These are phyloP conservation scores for Syngnathus rostellatus DNA, from an alignment of 2,797 vertebrate species.

Conservation along the genomic window DNA sequence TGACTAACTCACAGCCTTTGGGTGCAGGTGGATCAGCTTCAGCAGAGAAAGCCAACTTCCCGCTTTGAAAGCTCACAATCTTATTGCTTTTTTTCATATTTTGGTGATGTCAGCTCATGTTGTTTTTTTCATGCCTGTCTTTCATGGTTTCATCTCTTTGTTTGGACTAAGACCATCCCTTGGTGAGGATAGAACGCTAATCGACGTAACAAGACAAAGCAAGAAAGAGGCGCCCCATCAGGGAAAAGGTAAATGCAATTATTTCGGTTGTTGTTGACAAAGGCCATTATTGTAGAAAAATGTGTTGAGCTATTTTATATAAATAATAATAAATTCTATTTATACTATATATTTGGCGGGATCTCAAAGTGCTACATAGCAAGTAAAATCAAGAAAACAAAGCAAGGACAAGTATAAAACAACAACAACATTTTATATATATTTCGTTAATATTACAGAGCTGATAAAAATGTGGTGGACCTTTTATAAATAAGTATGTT, in stretches of 20 bases:
- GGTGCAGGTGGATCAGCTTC: conserved; percentile 17
- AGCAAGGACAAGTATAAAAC: no score
- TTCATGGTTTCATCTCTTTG: neutral
- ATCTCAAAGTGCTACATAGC: no score
- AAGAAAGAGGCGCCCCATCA: conserved; percentile 25
- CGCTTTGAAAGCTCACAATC: no score
- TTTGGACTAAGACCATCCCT: conserved; percentile 1
- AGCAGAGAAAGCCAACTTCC: neutral
- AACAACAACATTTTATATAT: no score
- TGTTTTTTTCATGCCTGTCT: neutral
- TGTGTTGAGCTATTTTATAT: no score
- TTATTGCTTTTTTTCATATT: neutral
- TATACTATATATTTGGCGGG: no score
- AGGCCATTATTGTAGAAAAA: no score
- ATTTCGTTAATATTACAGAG: no score
- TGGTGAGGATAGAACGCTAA: conserved; percentile 7
- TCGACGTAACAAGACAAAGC: conserved; percentile 25
- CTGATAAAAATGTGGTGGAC: no score
- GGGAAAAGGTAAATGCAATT: conserved; percentile 30
- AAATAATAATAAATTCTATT: no score
- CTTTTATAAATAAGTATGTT: no score
- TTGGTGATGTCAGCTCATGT: neutral
- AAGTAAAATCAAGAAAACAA: no score
- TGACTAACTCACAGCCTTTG: conserved; percentile 10
- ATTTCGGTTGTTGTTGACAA: neutral